A percentile compares a stretch with the other conserved stretches of the same genome.
Conservation (phyloP, 2,113 vertebrate genomes). For the Mungos mungo region DNA sequence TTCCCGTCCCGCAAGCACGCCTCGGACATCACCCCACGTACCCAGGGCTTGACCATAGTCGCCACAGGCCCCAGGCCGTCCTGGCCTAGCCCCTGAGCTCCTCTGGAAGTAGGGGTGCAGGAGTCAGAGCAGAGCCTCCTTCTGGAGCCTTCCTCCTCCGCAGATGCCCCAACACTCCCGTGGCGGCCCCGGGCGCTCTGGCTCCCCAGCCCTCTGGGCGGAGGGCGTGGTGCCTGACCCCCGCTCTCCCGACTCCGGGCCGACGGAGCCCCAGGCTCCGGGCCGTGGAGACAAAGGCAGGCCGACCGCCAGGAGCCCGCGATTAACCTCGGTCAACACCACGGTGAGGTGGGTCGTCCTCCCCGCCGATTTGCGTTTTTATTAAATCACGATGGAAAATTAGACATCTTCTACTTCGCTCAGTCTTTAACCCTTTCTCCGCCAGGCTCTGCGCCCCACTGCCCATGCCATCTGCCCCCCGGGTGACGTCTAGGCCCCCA, state of each 20-base stretch:
- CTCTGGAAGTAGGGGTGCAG: not conserved
- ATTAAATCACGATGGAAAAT: slow-evolving; percentile 86
- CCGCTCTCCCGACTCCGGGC: not conserved
- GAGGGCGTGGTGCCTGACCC: accelerated
- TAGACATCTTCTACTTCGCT: slow-evolving; percentile 77
- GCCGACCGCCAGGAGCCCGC: slow-evolving; percentile 60
- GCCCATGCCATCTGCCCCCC: not conserved
- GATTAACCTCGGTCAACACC: slow-evolving; percentile 77
- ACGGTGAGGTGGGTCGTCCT: slow-evolving; percentile 52
- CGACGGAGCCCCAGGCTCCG: not conserved
- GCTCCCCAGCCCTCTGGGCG: accelerated
- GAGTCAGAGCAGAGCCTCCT: not conserved
- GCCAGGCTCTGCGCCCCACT: accelerated
- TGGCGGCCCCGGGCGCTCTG: accelerated
- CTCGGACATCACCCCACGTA: accelerated
- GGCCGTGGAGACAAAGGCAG: slow-evolving; percentile 80
- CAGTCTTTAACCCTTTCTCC: slow-evolving; percentile 52
- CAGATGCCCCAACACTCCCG: not conserved
- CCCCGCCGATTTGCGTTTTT: slow-evolving; percentile 83
- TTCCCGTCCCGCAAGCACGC: not conserved
- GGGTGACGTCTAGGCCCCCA: accelerated
- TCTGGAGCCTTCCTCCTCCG: not conserved
- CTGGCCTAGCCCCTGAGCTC: accelerated
- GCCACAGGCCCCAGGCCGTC: not conserved
- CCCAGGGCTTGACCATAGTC: not conserved